Evolutionary conservation across 2,888 invertebrate species (phyloP).

Genomic region (Lithophane socia): DNA sequence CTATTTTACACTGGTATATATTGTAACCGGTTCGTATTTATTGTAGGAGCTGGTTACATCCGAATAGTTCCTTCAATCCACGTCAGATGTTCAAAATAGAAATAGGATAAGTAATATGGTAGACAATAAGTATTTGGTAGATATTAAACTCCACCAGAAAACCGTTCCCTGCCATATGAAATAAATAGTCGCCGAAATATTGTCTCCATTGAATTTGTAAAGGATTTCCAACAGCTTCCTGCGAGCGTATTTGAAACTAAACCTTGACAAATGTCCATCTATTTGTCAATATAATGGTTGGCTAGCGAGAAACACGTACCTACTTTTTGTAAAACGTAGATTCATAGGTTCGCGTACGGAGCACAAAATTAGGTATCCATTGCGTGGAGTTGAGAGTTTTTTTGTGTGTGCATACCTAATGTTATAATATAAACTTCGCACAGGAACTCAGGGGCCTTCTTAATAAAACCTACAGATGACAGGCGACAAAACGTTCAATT

Average conservation of each 20-base stretch:
- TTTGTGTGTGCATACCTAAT: too few species aligned
- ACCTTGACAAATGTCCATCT: not conserved
- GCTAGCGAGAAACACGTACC: not conserved
- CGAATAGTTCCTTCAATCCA: not conserved
- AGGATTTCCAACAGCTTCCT: not conserved
- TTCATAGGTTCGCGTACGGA: too few species aligned
- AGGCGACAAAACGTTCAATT: too few species aligned
- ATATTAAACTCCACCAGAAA: too few species aligned
- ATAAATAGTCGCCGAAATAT: too few species aligned
- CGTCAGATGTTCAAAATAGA: not conserved
- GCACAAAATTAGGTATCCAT: too few species aligned
- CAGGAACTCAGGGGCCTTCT: too few species aligned
- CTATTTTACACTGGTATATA: constrained; percentile 31
- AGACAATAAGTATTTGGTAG: too few species aligned
- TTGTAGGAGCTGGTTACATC: not conserved
- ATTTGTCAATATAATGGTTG: constrained; percentile 11
- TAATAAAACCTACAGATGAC: too few species aligned
- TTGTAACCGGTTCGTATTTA: constrained; percentile 8
- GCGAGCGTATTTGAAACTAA: not conserved
- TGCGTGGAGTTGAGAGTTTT: too few species aligned
- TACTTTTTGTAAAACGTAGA: not conserved
- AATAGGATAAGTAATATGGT: not conserved
- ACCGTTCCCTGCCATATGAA: not conserved
- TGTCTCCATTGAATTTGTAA: not conserved
- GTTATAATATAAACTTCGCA: too few species aligned